Evolutionary conservation across 2,113 vertebrate species (phyloP), one percentile per base, ranked within the genome.

Genomic region (Dicentrarchus labrax): DNA sequence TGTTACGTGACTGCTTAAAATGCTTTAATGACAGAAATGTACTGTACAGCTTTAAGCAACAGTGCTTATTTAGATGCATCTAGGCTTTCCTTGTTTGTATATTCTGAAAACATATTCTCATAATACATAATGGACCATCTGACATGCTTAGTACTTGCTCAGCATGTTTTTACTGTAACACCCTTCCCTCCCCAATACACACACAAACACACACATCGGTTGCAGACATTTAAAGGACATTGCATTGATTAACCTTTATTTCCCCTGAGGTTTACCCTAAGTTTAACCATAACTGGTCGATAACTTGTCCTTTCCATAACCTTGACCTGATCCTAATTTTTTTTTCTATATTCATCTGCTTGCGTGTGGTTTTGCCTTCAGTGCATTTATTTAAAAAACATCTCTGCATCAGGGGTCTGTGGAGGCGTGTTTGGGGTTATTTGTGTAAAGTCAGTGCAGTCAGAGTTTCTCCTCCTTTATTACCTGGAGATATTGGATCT

Each of bases 181-280:
- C 72, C 43, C 61, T 12, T 59, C 15, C 38, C n/a, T 54, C 12
- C 10, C 4, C 30, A 67, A 22, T 9, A 64, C 19, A 51, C 50
- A 71, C 45, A 73, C 13, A 48, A 3, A 36, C 30, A 78, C 39
- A 45, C 61, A 60, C 59, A 41, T 47, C 0, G 38, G 51, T 50
- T 76, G 50, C 39, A 43, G 59, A 54, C 72, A 61, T 0, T 22
- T 60, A 75, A 80, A 74, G 72, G 76, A 81, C 72, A 78, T 30
- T 54, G 61, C 24, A 86, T 90, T 8, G 60, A 88, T 81, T 86
- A 64, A 77, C 80, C 70, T 83, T 88, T 75, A 81, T 86, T 88
- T 86, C 73, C 80, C 73, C 48, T 9, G 53, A 71, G 43, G n/a
- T 50, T 54, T 61, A n/a, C 15, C 17, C 6, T 19, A 24, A 47